A percentile compares a stretch with the other conserved stretches of the same genome.
Evolutionary conservation across 2,888 invertebrate genomes (phyloP).

Genomic region (Boloria euphrosyne): DNA sequence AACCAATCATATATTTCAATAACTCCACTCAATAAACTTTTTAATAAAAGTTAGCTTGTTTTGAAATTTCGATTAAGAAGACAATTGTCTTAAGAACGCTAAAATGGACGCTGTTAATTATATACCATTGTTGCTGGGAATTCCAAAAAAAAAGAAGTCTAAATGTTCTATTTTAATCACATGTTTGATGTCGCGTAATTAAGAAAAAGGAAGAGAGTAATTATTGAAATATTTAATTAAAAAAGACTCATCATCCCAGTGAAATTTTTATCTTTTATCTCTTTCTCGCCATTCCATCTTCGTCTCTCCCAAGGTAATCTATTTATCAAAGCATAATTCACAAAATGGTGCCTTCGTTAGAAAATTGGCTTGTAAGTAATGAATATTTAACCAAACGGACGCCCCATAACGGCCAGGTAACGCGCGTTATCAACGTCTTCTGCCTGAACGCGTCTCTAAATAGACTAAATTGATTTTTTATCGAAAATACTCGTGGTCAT

Average conservation of each 20-base stretch:
- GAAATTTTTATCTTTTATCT: too few relatives aligned
- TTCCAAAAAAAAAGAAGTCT: neutral
- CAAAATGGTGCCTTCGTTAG: neutral
- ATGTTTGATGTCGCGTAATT: too few relatives aligned
- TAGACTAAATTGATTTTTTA: constrained; percentile 22
- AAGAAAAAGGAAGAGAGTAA: too few relatives aligned
- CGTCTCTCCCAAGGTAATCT: too few relatives aligned
- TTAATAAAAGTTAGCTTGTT: constrained; percentile 1
- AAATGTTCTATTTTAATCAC: too few relatives aligned
- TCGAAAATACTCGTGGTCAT: constrained; percentile 13
- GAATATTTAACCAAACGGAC: neutral
- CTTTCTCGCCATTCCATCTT: too few relatives aligned
- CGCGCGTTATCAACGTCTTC: constrained; percentile 23
- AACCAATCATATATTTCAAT: neutral
- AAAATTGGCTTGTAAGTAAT: neutral
- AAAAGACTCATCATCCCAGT: too few relatives aligned
- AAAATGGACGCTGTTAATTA: neutral
- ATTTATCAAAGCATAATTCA: too few relatives aligned
- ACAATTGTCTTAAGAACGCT: neutral
- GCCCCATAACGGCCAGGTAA: constrained; percentile 1
- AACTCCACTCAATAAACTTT: neutral
- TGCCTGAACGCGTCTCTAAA: constrained; percentile 20
- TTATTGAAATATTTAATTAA: too few relatives aligned
- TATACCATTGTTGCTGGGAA: neutral
- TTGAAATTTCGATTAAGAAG: neutral